These are phyloP conservation scores for Allophyes oxyacanthae DNA, from an alignment of 2,888 invertebrate genomes.

Conservation along the genomic window DNA sequence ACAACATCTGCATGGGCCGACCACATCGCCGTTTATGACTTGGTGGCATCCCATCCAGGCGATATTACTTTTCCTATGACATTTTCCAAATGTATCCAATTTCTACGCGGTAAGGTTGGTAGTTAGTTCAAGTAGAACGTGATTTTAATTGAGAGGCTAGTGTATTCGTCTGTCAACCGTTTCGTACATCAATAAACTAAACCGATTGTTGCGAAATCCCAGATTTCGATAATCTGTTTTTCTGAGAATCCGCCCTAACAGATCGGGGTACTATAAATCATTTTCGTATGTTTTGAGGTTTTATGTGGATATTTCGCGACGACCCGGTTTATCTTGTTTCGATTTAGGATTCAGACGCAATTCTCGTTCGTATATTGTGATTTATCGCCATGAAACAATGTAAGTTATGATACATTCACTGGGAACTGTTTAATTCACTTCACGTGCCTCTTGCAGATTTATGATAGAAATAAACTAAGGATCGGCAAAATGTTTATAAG, in stretches of 20 bases:
- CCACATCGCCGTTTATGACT: too few relatives aligned
- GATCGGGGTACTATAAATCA: conserved; percentile 84
- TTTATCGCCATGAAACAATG: conserved; percentile 59
- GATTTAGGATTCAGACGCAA: conserved; percentile 70
- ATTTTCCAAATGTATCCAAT: too few relatives aligned
- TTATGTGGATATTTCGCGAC: conserved; percentile 78
- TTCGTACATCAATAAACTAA: conserved; percentile 66
- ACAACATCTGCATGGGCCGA: too few relatives aligned
- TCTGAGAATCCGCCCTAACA: conserved; percentile 78
- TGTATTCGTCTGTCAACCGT: conserved; percentile 29
- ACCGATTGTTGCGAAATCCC: conserved; percentile 78
- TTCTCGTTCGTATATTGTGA: conserved; percentile 64
- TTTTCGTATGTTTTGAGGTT: conserved; percentile 84
- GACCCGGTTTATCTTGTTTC: conserved; percentile 80
- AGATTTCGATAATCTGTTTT: conserved; percentile 86
- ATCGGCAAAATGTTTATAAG: conserved; percentile 31
- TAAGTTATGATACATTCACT: conserved; percentile 43
- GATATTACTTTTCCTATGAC: too few relatives aligned
- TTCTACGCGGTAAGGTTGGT: too few relatives aligned
- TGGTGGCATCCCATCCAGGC: too few relatives aligned
- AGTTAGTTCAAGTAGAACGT: too few relatives aligned
- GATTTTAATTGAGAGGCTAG: too few relatives aligned
- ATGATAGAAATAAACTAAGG: conserved; percentile 34
- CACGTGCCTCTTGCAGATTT: conserved; percentile 44
- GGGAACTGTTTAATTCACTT: conserved; percentile 48